A percentile compares a stretch with the other conserved stretches of the same genome.
phyloP scores from a whole-genome alignment of 2,113 vertebrate genomes.

The Himantopus leucocephalus region DNA sequence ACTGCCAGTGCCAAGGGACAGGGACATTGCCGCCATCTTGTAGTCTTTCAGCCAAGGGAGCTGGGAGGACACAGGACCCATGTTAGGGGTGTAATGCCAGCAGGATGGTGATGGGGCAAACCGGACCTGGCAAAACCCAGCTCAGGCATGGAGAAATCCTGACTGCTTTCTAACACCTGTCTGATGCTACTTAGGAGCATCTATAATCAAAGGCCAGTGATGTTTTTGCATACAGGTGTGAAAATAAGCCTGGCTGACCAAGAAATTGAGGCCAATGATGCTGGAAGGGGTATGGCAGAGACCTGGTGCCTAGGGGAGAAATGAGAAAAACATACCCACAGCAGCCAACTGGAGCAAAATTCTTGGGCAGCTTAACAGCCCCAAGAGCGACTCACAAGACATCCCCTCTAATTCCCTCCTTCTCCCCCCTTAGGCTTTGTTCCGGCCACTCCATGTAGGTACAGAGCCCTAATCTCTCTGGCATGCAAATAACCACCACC shows the following conservation, averaged over 20 bases:
- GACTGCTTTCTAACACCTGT: neutral
- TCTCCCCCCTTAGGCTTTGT: constrained; percentile 22
- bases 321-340: neutral
- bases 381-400: neutral
- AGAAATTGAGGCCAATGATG: neutral
- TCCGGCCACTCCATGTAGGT: neutral
- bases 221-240: neutral
- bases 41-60: neutral
- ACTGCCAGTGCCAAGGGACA: neutral
- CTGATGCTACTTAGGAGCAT: neutral
- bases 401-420: constrained; percentile 14
- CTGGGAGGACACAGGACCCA: neutral
- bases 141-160: neutral
- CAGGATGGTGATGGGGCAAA: neutral
- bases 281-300: neutral
- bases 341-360: constrained; percentile 41
- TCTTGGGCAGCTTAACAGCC: constrained; percentile 64
- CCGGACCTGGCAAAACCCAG: neutral
- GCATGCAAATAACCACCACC: constrained; percentile 20
- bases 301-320: neutral
- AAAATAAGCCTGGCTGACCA: neutral
- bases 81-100: neutral
- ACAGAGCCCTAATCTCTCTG: constrained; percentile 57
- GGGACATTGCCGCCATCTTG: accelerated
- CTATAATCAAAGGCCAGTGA: neutral